Conservation (phyloP, 2,113 vertebrate species). For the Mastomys natalensis region DNA sequence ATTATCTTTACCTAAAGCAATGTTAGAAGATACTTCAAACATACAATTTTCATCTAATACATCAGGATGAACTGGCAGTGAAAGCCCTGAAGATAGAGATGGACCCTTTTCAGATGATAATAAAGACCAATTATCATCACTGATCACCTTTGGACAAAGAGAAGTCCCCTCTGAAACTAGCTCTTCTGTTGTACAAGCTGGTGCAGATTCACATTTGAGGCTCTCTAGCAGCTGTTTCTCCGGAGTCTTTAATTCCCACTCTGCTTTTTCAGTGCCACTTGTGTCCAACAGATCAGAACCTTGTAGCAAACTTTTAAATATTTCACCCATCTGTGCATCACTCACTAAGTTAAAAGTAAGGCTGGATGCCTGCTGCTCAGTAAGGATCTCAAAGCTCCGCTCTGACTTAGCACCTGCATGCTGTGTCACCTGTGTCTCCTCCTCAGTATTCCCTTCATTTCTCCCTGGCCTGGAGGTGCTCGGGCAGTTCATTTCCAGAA, state of each 20-base stretch:
- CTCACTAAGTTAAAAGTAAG: conserved; percentile 96
- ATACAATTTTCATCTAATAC: conserved; percentile 96
- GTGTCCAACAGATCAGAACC: conserved; percentile 94
- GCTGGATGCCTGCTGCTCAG: conserved; percentile 95
- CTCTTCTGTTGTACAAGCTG: conserved; percentile 77
- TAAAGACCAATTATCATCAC: conserved; percentile 89
- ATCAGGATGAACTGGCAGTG: conserved; percentile 90
- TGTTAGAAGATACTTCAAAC: conserved; percentile 92
- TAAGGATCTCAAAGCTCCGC: conserved; percentile 92
- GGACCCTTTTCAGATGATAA: conserved; percentile 90
- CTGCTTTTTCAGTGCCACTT: conserved; percentile 85
- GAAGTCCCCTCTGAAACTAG: conserved; percentile 85
- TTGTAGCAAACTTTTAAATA: conserved; percentile 97
- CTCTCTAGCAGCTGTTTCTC: conserved; percentile 87
- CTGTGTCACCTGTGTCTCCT: conserved; percentile 78
- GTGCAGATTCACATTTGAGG: conserved; percentile 83
- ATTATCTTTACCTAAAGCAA: conserved; percentile 80
- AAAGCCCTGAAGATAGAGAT: conserved; percentile 85
- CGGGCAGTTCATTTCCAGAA: conserved; percentile 72
- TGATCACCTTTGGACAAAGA: conserved; percentile 86
- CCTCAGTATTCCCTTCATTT: conserved; percentile 66
- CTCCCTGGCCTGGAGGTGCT: conserved; percentile 65
- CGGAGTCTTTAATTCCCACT: conserved; percentile 93
- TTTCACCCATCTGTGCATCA: conserved; percentile 98
- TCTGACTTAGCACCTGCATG: conserved; percentile 89